Evolutionary conservation across 2,888 invertebrate species (phyloP), one percentile per base, ranked within the genome.

Genomic region (Callinectes sapidus): DNA sequence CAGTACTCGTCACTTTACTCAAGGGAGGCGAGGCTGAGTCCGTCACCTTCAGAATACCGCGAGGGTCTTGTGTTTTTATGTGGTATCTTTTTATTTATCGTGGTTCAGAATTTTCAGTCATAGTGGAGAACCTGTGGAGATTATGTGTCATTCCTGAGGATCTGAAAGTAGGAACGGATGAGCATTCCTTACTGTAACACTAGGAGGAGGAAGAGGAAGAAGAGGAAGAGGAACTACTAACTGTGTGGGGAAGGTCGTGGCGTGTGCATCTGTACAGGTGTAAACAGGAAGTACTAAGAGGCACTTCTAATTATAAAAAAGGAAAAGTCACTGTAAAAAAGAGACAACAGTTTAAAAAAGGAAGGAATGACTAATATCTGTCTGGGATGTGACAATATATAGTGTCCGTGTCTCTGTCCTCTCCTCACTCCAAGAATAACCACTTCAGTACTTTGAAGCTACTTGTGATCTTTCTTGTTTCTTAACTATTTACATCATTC

Each of bases 101-200:
- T 35, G 32, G 81, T 0, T 48, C 48, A 32, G 35, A 81, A 16
- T 35, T 71, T 81, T 35, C 81, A 81, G 81, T 81, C 81, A 14
- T 81, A 81, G 32, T 81, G 81, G 81, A 81, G 81, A 81, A 35
- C 81, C 81, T 81, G 81, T 81, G 81, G 35, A 81, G 81, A 32
- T 81, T 35, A 81, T 28, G 35, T 81, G 35, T 81, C 81, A 81
- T 81, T 81, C 81, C 81, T 81, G 81, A 81, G 81, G 81, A 81
- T 81, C 81, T 81, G 81, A 81, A 81, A 81, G 81, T 32, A 81
- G 32, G 81, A 81, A 35, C 35, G 35, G 81, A 81, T 81, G 81
- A 81, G 81, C 35, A 71, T 71, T 71, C 81, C 35, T 81, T 81
- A 81, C 81, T 13, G 10, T 35, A 71, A 71, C 71, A 71, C 71